Percentiles rank a stretch among this genome's conserved stretches.
phyloP scores from a whole-genome alignment of 2,113 vertebrate species.

The Rhinopomastus cyanomelas region DNA sequence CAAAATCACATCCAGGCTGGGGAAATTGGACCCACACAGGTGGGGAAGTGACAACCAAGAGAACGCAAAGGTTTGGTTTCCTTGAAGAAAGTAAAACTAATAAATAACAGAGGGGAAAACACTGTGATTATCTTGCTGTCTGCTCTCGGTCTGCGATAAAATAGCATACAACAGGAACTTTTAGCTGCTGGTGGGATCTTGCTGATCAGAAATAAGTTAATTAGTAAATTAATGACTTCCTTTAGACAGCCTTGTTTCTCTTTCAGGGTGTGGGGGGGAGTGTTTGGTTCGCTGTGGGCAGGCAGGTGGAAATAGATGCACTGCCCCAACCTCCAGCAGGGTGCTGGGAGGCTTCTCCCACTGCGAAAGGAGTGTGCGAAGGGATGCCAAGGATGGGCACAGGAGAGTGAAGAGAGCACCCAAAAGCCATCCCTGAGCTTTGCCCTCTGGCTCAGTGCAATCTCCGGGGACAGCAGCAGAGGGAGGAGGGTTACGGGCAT shows the following conservation, averaged over 20 bases:
- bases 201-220: background rate
- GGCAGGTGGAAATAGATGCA: background rate
- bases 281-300: background rate
- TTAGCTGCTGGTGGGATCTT: background rate
- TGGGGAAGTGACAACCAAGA: background rate
- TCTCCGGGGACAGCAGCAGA: background rate
- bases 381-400: fast-evolving
- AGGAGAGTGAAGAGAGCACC: background rate
- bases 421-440: background rate
- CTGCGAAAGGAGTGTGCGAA: fast-evolving
- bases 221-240: background rate
- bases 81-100: background rate
- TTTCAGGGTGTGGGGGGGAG: fast-evolving
- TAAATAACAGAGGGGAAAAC: background rate
- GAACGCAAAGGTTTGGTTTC: background rate
- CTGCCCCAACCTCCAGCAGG: fast-evolving
- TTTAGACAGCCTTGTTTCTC: background rate
- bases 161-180: background rate
- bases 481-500: background rate
- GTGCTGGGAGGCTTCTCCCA: background rate
- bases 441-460: fast-evolving
- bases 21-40: fast-evolving
- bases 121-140: background rate
- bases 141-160: background rate
- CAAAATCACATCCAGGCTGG: background rate